Percentiles rank a stretch among this genome's conserved stretches.
Conservation (phyloP, 37 sponge, comb jelly and placozoan species). For the Chondrilla cf. caribensis region DNA sequence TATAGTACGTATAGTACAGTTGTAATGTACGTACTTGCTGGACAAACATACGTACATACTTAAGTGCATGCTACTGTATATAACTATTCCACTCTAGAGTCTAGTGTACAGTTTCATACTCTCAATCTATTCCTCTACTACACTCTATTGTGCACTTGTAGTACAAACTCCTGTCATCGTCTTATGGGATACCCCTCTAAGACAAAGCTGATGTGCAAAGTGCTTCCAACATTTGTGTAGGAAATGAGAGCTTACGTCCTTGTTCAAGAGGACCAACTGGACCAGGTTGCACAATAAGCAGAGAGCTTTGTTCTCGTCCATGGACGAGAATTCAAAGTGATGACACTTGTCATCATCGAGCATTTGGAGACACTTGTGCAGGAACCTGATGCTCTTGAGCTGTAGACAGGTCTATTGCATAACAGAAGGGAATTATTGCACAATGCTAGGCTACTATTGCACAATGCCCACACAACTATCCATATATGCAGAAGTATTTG, state of each 20-base stretch:
- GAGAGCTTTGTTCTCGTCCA: neutral
- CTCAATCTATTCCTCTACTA: neutral
- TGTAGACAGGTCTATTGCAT: neutral
- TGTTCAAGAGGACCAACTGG: constrained; percentile 7
- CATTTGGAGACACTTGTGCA: neutral
- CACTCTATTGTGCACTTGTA: too few species aligned
- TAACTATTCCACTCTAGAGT: too few species aligned
- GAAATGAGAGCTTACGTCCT: neutral
- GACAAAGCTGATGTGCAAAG: neutral
- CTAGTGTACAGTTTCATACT: too few species aligned
- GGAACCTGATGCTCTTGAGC: neutral
- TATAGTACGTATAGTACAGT: too few species aligned
- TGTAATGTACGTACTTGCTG: too few species aligned
- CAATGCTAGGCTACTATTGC: too few species aligned
- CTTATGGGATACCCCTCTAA: too few species aligned
- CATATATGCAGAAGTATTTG: neutral
- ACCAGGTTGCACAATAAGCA: constrained; percentile 9
- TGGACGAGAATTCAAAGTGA: neutral
- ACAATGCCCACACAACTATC: neutral
- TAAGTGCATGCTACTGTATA: too few species aligned
- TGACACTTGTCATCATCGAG: neutral
- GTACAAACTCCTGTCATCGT: too few species aligned
- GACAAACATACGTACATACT: too few species aligned
- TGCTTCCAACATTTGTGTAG: neutral
- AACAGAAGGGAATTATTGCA: too few species aligned